Percentiles rank a stretch among this genome's conserved stretches.
Evolutionary conservation across 2,797 vertebrate genomes (phyloP).

Genomic region (Craterocephalus amniculus): DNA sequence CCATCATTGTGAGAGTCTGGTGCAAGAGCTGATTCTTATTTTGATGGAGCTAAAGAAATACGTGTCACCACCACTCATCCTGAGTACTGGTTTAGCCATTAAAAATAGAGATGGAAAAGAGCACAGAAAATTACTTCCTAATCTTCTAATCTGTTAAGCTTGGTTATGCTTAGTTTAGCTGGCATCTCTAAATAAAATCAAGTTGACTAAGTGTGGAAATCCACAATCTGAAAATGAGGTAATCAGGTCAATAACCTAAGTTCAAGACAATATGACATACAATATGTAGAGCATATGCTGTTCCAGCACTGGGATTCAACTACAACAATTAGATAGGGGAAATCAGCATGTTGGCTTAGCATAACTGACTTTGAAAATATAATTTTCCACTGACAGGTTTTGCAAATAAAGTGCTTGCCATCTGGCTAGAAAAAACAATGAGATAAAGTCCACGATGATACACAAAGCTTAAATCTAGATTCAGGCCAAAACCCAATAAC

Average conservation of each 20-base stretch:
- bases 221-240: constrained; percentile 17
- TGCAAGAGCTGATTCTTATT: constrained; percentile 7
- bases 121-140: background rate
- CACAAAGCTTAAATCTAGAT: background rate
- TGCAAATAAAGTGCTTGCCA: constrained; percentile 54
- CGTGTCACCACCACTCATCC: constrained; percentile 1
- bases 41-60: constrained; percentile 12
- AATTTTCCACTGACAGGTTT: constrained; percentile 52
- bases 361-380: constrained; percentile 32
- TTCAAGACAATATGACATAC: constrained; percentile 2
- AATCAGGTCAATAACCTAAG: constrained; percentile 19
- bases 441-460: background rate
- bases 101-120: background rate
- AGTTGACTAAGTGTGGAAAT: constrained; percentile 4
- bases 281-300: constrained; percentile 2
- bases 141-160: constrained; percentile 1
- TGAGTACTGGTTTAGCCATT: background rate
- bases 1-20: constrained; percentile 16
- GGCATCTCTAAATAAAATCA: constrained; percentile 8
- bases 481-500: background rate
- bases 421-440: constrained; percentile 52
- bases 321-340: constrained; percentile 6
- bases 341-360: constrained; percentile 17
- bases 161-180: background rate
- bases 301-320: constrained; percentile 37